Percentiles rank a stretch among this genome's conserved stretches.
Evolutionary conservation across 2,888 invertebrate species (phyloP).

Genomic region (Drosophila phalerata): DNA sequence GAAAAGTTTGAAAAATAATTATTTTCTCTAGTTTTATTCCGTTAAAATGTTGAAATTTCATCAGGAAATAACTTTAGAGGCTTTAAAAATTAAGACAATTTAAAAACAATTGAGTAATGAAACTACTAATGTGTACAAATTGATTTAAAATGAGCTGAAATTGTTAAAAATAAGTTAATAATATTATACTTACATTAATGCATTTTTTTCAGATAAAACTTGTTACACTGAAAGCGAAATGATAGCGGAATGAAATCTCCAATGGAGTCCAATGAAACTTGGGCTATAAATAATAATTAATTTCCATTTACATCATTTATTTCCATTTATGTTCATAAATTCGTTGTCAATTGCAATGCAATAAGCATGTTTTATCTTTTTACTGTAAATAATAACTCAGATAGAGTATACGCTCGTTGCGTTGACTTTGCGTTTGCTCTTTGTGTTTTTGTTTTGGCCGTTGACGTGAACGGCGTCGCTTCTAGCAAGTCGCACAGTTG

Average conservation of each 20-base stretch:
- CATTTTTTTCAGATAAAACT: too few relatives aligned
- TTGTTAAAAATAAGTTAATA: too few relatives aligned
- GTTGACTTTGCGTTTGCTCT: neutral
- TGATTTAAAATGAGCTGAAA: too few relatives aligned
- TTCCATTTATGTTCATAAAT: too few relatives aligned
- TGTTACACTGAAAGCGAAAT: too few relatives aligned
- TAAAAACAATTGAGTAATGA: neutral
- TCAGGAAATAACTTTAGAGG: neutral
- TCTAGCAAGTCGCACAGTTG: slow-evolving; percentile 65
- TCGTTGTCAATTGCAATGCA: neutral
- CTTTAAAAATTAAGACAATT: neutral
- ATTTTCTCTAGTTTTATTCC: too few relatives aligned
- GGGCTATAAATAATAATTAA: too few relatives aligned
- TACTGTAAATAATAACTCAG: neutral
- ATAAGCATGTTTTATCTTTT: neutral
- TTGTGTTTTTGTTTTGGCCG: slow-evolving; percentile 49
- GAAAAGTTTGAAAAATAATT: too few relatives aligned
- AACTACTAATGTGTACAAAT: neutral
- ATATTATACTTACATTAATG: too few relatives aligned
- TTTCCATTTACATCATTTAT: neutral
- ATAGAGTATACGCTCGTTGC: slow-evolving; percentile 14
- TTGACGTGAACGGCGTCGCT: slow-evolving; percentile 54
- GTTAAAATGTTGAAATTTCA: neutral
- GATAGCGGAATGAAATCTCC: too few relatives aligned
- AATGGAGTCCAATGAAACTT: too few relatives aligned